Evolutionary conservation across 2,797 vertebrate genomes (phyloP).

Genomic region (Chromis chromis): DNA sequence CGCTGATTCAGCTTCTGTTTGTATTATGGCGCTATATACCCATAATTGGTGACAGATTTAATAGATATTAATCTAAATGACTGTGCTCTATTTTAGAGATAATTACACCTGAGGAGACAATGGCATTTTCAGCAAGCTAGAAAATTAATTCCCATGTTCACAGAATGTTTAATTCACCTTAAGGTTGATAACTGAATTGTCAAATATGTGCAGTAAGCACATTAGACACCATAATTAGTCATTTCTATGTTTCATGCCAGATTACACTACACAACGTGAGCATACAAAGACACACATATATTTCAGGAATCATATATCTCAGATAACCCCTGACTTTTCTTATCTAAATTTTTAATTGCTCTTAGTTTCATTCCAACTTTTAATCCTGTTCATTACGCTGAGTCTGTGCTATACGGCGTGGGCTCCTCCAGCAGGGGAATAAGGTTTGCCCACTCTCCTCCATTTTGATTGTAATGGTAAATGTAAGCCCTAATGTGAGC

Average conservation of each 20-base stretch:
- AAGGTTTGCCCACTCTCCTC: conserved; percentile 44
- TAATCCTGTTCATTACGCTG: conserved; percentile 40
- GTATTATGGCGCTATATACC: conserved; percentile 1
- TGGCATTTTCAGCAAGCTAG: conserved; percentile 40
- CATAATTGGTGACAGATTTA: conserved; percentile 43
- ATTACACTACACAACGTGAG: conserved; percentile 7
- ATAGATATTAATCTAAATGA: conserved; percentile 67
- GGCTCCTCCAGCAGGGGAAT: conserved; percentile 27
- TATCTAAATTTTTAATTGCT: conserved; percentile 53
- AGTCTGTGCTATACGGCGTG: conserved; percentile 1
- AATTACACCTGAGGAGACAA: conserved; percentile 64
- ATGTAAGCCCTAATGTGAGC: conserved; percentile 66
- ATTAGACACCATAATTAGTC: conserved; percentile 43
- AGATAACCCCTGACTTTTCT: conserved; percentile 35
- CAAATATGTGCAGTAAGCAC: conserved; percentile 60
- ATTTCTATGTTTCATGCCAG: conserved; percentile 18
- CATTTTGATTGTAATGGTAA: conserved; percentile 80
- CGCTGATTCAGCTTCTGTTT: conserved; percentile 39
- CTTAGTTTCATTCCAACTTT: conserved; percentile 28
- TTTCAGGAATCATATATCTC: conserved; percentile 30
- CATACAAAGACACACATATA: not conserved
- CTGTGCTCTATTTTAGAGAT: conserved; percentile 45
- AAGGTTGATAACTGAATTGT: conserved; percentile 59
- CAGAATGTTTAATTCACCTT: conserved; percentile 53
- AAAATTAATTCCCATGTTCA: conserved; percentile 63